phyloP scores from a whole-genome alignment of 2,113 vertebrate species.

The Pristiophorus japonicus region DNA sequence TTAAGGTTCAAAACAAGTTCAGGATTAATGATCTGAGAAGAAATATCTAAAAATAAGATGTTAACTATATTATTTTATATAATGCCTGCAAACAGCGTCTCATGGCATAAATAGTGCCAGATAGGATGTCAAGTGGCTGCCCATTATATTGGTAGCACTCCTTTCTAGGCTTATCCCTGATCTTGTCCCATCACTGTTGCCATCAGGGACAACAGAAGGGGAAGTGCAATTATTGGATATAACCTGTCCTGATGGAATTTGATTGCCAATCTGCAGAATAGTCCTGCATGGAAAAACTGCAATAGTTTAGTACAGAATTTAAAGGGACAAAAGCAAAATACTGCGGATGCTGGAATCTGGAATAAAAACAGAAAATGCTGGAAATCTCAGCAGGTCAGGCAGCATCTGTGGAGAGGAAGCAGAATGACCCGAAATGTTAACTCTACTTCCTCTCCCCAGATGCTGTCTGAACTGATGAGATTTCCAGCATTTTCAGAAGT shows the following conservation, averaged over 20 bases:
- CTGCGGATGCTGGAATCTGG: too few relatives aligned
- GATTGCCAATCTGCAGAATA: background rate
- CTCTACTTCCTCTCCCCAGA: too few relatives aligned
- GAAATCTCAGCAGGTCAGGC: too few relatives aligned
- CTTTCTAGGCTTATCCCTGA: background rate
- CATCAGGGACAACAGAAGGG: background rate
- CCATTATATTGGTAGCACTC: background rate
- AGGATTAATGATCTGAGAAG: background rate
- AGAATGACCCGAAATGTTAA: too few relatives aligned
- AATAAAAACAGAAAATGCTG: too few relatives aligned
- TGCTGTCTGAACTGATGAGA: too few relatives aligned
- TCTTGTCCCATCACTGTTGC: background rate
- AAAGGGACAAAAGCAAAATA: too few relatives aligned
- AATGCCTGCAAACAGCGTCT: background rate
- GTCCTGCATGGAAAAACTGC: background rate
- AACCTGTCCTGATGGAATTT: background rate
- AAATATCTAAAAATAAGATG: background rate
- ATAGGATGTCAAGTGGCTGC: background rate
- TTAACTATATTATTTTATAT: background rate
- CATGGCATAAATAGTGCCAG: background rate
- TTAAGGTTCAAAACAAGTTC: constrained; percentile 31
- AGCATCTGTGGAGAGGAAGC: too few relatives aligned
- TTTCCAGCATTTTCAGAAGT: too few relatives aligned
- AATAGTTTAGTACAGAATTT: background rate
- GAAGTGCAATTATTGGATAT: background rate